Conservation (phyloP, 2,797 vertebrate species). For the Synanceia verrucosa region DNA sequence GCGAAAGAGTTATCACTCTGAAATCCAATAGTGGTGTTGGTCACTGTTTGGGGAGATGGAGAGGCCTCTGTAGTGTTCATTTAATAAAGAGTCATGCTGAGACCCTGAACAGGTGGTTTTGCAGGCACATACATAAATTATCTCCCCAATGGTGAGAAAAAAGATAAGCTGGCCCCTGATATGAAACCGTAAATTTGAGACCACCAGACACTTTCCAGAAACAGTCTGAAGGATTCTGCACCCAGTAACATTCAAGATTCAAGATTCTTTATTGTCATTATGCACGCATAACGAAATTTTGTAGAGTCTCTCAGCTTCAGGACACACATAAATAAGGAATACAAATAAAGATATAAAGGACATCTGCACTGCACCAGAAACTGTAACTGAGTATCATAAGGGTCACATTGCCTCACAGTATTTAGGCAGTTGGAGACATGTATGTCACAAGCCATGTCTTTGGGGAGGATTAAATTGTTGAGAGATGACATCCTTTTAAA, state of each 20-base stretch:
- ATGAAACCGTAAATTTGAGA: conserved; percentile 22
- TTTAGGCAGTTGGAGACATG: conserved; percentile 28
- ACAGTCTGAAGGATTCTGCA: conserved; percentile 9
- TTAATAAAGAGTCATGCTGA: conserved; percentile 1
- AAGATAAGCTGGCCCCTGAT: background rate
- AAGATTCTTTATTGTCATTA: too few relatives aligned
- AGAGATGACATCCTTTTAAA: conserved; percentile 53
- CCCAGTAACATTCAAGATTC: too few relatives aligned
- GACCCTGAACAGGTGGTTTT: conserved; percentile 25
- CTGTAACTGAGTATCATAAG: conserved; percentile 6
- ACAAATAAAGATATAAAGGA: too few relatives aligned
- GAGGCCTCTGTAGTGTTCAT: conserved; percentile 9
- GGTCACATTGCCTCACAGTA: conserved; percentile 13
- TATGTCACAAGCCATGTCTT: conserved; percentile 31
- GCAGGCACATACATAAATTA: conserved; percentile 12
- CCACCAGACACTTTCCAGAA: background rate
- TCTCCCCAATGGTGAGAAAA: conserved; percentile 10
- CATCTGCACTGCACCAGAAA: conserved; percentile 7
- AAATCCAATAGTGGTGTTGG: conserved; percentile 13
- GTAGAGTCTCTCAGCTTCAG: too few relatives aligned
- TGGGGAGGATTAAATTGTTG: conserved; percentile 43
- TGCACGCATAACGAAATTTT: too few relatives aligned
- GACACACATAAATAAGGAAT: too few relatives aligned
- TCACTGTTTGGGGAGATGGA: background rate
- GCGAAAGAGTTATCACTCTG: conserved; percentile 27